phyloP scores from a whole-genome alignment of 2,797 vertebrate genomes.

The Pelobates cultripes region DNA sequence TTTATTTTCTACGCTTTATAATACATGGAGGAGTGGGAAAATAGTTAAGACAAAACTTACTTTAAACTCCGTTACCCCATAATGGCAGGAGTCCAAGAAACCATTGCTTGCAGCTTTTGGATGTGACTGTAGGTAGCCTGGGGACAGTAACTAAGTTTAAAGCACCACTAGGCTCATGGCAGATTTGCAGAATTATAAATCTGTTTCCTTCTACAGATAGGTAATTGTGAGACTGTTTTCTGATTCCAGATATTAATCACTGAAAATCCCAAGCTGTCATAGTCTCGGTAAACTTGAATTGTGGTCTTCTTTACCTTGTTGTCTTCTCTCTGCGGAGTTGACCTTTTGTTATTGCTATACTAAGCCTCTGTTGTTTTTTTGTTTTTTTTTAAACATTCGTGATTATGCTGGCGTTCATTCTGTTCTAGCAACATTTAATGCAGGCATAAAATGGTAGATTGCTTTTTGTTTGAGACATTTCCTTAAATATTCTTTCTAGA shows the following conservation, averaged over 20 bases:
- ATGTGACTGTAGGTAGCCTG: too few species aligned
- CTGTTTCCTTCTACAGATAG: too few species aligned
- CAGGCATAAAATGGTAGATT: constrained; percentile 49
- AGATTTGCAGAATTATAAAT: too few species aligned
- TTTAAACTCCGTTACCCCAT: too few species aligned
- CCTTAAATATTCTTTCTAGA: constrained; percentile 54
- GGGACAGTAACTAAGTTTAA: too few species aligned
- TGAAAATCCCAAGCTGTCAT: background rate
- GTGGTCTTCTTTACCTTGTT: constrained; percentile 16
- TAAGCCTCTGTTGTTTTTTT: constrained; percentile 23
- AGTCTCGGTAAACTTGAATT: background rate
- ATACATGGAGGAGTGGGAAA: too few species aligned
- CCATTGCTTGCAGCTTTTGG: too few species aligned
- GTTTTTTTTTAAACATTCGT: constrained; percentile 13
- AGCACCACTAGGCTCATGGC: too few species aligned
- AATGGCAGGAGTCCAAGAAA: too few species aligned
- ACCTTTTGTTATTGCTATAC: constrained; percentile 42
- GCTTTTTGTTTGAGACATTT: constrained; percentile 49
- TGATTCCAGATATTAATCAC: background rate
- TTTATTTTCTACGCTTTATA: too few species aligned
- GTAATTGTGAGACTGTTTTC: background rate
- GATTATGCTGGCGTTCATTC: constrained; percentile 31
- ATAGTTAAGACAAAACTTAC: too few species aligned
- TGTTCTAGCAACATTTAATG: constrained; percentile 43
- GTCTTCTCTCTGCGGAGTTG: constrained; percentile 27